A percentile compares a stretch with the other conserved stretches of the same genome.
These are phyloP conservation scores for Leptinotarsa lineolata DNA, from an alignment of 1,140 invertebrate genomes.

Conservation along the genomic window DNA sequence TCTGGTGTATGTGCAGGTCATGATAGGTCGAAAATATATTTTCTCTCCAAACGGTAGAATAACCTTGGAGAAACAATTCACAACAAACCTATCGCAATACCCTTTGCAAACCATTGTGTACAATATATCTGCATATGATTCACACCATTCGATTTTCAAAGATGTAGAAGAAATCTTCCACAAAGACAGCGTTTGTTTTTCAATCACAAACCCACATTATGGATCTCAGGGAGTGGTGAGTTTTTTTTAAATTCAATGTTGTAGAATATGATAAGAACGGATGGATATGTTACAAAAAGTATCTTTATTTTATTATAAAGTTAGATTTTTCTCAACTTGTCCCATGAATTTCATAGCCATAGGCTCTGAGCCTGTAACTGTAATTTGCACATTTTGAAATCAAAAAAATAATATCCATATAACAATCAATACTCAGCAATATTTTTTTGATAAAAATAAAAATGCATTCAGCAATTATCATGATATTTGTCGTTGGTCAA, in stretches of 20 bases:
- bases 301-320: not conserved
- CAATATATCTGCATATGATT: conserved; percentile 62
- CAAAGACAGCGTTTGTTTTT: conserved; percentile 70
- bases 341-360: no score
- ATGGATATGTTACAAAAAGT: not conserved
- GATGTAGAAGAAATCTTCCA: conserved; percentile 75
- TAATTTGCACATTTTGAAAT: no score
- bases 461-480: no score
- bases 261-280: no score
- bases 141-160: conserved; percentile 46
- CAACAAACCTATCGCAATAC: conserved; percentile 61
- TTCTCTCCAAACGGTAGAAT: conserved; percentile 63
- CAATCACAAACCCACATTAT: conserved; percentile 79
- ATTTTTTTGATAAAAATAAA: no score
- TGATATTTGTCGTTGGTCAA: no score
- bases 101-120: conserved; percentile 72
- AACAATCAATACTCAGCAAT: no score
- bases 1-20: conserved; percentile 73
- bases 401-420: no score
- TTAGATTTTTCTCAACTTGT: no score
- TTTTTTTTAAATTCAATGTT: conserved; percentile 1
- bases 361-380: no score
- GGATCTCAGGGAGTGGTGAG: conserved; percentile 75
- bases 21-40: conserved; percentile 69
- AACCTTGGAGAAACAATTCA: conserved; percentile 73